These are phyloP conservation scores for Tiphia femorata DNA, from an alignment of 2,888 invertebrate genomes.

Conservation along the genomic window DNA sequence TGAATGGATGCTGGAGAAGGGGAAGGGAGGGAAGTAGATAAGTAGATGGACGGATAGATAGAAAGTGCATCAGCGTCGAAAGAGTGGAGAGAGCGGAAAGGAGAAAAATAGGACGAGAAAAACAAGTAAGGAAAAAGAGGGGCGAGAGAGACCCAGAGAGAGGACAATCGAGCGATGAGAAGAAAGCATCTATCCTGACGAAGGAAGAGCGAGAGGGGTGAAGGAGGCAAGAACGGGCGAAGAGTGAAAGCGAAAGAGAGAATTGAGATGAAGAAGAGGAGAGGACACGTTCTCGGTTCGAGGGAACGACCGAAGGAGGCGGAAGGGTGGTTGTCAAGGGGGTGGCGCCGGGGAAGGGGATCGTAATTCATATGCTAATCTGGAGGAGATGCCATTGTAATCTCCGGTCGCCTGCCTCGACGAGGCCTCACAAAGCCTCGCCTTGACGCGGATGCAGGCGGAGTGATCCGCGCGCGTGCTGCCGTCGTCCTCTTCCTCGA, in stretches of 20 bases:
- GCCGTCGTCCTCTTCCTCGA: conserved; percentile 20
- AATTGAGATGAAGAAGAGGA: too few species aligned
- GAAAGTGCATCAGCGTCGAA: neutral
- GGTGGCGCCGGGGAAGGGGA: conserved; percentile 43
- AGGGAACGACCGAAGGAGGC: conserved; percentile 34
- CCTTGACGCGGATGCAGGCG: conserved; percentile 62
- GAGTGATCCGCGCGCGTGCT: conserved; percentile 55
- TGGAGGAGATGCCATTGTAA: conserved; percentile 69
- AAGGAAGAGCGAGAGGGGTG: conserved; percentile 1
- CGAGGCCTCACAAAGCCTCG: conserved; percentile 64
- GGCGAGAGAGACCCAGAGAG: conserved; percentile 6
- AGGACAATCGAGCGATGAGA: too few species aligned
- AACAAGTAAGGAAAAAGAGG: neutral
- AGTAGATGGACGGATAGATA: too few species aligned
- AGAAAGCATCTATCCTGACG: too few species aligned
- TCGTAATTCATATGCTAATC: conserved; percentile 69
- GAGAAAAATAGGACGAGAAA: conserved; percentile 2
- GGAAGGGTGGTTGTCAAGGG: conserved; percentile 25
- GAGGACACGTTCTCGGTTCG: too few species aligned
- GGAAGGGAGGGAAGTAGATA: neutral
- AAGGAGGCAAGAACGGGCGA: conserved; percentile 6
- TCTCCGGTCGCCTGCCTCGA: conserved; percentile 65
- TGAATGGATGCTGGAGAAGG: conserved; percentile 3
- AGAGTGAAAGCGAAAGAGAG: too few species aligned
- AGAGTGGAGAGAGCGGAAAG: neutral